A percentile compares a stretch with the other conserved stretches of the same genome.
Conservation (phyloP, 2,888 invertebrate genomes). For the Eulithis testata region DNA sequence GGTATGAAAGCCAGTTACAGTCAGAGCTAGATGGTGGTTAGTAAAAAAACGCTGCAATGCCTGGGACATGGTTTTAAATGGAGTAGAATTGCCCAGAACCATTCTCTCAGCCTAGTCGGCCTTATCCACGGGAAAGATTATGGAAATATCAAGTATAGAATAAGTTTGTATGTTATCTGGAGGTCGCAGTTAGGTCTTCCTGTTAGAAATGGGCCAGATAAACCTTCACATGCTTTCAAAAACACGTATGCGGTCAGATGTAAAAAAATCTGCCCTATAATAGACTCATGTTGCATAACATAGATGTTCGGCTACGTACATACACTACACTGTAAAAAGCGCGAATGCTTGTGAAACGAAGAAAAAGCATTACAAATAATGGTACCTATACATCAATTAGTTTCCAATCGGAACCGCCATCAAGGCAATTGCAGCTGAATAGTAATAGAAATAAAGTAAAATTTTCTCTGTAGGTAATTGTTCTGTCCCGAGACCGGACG, state of each 20-base stretch:
- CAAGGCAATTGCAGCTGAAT: constrained; percentile 8
- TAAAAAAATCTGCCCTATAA: too few relatives aligned
- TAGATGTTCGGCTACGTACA: neutral
- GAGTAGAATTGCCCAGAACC: too few relatives aligned
- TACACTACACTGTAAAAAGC: neutral
- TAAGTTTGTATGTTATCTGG: too few relatives aligned
- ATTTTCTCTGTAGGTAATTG: constrained; percentile 1
- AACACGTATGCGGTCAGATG: too few relatives aligned
- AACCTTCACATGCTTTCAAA: too few relatives aligned
- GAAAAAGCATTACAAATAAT: neutral
- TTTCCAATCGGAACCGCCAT: constrained; percentile 4
- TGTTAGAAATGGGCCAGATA: neutral
- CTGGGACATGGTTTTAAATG: too few relatives aligned
- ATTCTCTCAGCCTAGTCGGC: too few relatives aligned
- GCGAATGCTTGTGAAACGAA: neutral
- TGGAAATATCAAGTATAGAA: too few relatives aligned
- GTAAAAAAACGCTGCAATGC: neutral
- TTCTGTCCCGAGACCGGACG: constrained; percentile 7
- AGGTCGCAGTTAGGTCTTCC: too few relatives aligned
- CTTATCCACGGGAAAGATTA: too few relatives aligned
- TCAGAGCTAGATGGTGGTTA: too few relatives aligned
- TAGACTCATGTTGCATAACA: too few relatives aligned
- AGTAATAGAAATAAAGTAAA: constrained; percentile 10
- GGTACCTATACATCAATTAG: neutral
- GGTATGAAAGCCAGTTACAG: neutral